A percentile compares a stretch with the other conserved stretches of the same genome.
These are phyloP conservation scores for Drosophila helvetica DNA, from an alignment of 2,888 invertebrate species.

Conservation along the genomic window DNA sequence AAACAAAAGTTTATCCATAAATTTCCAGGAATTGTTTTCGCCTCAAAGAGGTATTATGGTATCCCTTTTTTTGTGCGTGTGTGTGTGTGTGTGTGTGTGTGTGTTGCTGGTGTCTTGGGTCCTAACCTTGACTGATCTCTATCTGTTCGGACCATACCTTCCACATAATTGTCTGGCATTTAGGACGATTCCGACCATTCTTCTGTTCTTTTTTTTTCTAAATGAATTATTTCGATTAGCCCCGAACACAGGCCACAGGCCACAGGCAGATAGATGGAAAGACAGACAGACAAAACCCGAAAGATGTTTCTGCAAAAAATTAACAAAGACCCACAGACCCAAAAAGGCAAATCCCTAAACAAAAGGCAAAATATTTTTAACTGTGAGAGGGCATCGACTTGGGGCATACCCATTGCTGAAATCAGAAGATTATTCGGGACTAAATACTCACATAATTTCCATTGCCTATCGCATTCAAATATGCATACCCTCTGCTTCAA, in stretches of 20 bases:
- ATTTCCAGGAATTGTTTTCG: conserved; percentile 62
- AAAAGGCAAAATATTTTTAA: conserved; percentile 17
- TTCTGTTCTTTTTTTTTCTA: conserved; percentile 29
- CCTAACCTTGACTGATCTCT: conserved; percentile 39
- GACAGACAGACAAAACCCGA: conserved; percentile 6
- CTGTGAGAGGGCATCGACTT: conserved; percentile 3
- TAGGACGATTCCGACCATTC: conserved; percentile 42
- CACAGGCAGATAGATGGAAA: conserved; percentile 12
- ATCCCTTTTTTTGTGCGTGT: conserved; percentile 13
- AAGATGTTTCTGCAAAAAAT: conserved; percentile 41
- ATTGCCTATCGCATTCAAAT: too few species aligned
- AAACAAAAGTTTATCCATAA: conserved; percentile 64
- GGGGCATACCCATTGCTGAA: conserved; percentile 3
- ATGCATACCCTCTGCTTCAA: background rate
- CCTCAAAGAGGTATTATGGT: conserved; percentile 9
- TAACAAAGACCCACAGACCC: conserved; percentile 34
- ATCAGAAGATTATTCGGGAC: too few species aligned
- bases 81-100: too few species aligned
- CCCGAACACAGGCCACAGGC: conserved; percentile 40
- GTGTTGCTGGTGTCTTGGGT: conserved; percentile 1
- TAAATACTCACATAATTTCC: too few species aligned
- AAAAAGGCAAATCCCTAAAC: conserved; percentile 35
- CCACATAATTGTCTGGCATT: conserved; percentile 40
- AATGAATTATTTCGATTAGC: conserved; percentile 76
- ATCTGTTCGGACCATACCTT: conserved; percentile 35